phyloP scores from a whole-genome alignment of 2,888 invertebrate species.

The Nephrotoma flavescens region DNA sequence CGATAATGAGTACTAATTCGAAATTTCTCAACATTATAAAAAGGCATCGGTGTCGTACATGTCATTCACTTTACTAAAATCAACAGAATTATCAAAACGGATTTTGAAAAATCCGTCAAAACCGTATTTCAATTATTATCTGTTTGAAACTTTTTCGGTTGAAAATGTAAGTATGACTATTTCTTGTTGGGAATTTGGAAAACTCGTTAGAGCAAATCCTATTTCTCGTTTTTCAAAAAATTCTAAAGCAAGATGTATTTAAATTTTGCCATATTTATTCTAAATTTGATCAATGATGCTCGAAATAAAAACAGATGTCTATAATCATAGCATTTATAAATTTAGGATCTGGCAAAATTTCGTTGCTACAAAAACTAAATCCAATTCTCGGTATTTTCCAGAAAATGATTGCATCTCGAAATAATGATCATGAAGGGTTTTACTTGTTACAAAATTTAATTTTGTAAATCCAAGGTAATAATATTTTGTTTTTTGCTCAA shows the following conservation, averaged over 20 bases:
- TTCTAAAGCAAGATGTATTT: constrained; percentile 78
- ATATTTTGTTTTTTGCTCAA: neutral
- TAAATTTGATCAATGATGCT: constrained; percentile 87
- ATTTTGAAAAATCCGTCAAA: constrained; percentile 91
- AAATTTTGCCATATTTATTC: constrained; percentile 98
- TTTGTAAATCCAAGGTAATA: constrained; percentile 54
- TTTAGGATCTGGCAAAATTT: constrained; percentile 53
- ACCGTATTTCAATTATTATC: constrained; percentile 95
- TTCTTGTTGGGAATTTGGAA: constrained; percentile 1
- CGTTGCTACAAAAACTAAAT: constrained; percentile 55
- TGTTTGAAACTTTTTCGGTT: constrained; percentile 89
- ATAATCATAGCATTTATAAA: constrained; percentile 76
- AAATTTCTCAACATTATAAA: constrained; percentile 67
- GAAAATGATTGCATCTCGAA: constrained; percentile 87
- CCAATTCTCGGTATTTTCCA: constrained; percentile 90
- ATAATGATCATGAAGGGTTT: constrained; percentile 94
- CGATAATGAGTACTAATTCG: constrained; percentile 97
- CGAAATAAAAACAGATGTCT: constrained; percentile 47
- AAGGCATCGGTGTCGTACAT: constrained; percentile 65
- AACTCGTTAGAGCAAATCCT: constrained; percentile 78
- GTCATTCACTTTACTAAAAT: constrained; percentile 62
- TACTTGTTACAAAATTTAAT: constrained; percentile 76
- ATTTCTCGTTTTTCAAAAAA: constrained; percentile 90
- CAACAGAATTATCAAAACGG: constrained; percentile 65
- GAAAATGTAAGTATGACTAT: constrained; percentile 58